Evolutionary conservation across 1,140 invertebrate species (phyloP).

Genomic region (Dinothrombium tinctorium): DNA sequence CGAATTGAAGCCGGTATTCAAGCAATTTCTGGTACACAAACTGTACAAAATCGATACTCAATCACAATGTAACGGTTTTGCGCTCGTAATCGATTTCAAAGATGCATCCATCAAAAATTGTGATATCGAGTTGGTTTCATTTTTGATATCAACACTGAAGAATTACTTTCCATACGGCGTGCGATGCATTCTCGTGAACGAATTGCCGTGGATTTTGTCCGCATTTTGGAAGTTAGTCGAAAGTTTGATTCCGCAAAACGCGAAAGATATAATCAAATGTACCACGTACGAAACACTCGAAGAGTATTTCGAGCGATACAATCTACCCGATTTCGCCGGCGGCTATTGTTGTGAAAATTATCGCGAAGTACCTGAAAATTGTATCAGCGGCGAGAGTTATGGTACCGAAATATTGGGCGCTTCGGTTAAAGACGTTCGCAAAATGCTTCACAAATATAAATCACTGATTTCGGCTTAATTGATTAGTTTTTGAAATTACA

Average conservation of each 20-base stretch:
- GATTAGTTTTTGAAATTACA: too few relatives aligned
- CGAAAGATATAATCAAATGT: not conserved
- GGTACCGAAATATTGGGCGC: too few relatives aligned
- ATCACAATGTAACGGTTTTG: constrained; percentile 7
- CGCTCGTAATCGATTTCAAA: constrained; percentile 10
- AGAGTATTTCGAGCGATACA: not conserved
- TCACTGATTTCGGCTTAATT: too few relatives aligned
- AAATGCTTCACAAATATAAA: too few relatives aligned
- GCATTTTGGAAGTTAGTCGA: constrained; percentile 8
- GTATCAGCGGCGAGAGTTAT: too few relatives aligned
- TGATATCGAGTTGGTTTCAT: constrained; percentile 12
- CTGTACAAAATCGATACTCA: constrained; percentile 5
- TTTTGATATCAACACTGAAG: constrained; percentile 9
- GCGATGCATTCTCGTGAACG: constrained; percentile 5
- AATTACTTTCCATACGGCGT: constrained; percentile 13
- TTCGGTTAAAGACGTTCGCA: too few relatives aligned
- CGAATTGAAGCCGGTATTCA: constrained; percentile 4
- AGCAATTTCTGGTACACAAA: constrained; percentile 2
- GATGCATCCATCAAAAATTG: constrained; percentile 7
- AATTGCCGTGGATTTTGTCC: constrained; percentile 9
- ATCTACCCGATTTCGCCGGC: constrained; percentile 5
- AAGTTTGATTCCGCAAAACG: constrained; percentile 1
- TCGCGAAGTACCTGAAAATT: not conserved
- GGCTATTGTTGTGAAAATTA: not conserved
- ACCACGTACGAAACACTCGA: not conserved